phyloP scores from a whole-genome alignment of 2,113 vertebrate species.

The Poeciliopsis turrubarensis region DNA sequence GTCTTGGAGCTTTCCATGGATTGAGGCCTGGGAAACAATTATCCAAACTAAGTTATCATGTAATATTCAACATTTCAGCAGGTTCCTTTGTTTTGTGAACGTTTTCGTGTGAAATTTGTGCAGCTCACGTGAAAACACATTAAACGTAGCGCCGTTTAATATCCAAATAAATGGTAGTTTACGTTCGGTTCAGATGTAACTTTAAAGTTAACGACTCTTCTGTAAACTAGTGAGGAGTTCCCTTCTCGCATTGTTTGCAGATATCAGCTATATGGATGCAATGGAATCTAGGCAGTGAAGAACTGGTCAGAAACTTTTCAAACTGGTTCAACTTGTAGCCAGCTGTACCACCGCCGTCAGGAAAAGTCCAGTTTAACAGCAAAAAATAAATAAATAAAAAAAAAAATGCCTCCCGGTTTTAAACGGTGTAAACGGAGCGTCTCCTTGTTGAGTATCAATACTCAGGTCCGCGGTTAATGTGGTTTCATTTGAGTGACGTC shows the following conservation, averaged over 20 bases:
- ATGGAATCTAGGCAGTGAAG: background rate
- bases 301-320: conserved; percentile 12
- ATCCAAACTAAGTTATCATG: conserved; percentile 58
- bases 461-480: conserved; percentile 45
- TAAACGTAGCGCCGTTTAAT: background rate
- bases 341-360: background rate
- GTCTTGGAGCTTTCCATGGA: conserved; percentile 74
- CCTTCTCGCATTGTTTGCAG: background rate
- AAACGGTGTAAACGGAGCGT: background rate
- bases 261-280: background rate
- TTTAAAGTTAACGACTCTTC: conserved; percentile 15
- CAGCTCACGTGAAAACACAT: too few species aligned
- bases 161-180: background rate
- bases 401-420: background rate
- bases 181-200: conserved; percentile 8
- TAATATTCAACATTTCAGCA: conserved; percentile 21
- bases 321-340: conserved; percentile 4
- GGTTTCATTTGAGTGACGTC: conserved; percentile 71
- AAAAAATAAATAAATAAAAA: background rate
- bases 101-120: background rate
- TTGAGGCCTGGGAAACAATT: conserved; percentile 79
- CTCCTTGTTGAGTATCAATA: background rate
- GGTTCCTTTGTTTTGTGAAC: background rate
- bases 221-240: conserved; percentile 12
- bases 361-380: background rate